Conservation (phyloP, 2,113 vertebrate genomes). For the Panthera tigris region DNA sequence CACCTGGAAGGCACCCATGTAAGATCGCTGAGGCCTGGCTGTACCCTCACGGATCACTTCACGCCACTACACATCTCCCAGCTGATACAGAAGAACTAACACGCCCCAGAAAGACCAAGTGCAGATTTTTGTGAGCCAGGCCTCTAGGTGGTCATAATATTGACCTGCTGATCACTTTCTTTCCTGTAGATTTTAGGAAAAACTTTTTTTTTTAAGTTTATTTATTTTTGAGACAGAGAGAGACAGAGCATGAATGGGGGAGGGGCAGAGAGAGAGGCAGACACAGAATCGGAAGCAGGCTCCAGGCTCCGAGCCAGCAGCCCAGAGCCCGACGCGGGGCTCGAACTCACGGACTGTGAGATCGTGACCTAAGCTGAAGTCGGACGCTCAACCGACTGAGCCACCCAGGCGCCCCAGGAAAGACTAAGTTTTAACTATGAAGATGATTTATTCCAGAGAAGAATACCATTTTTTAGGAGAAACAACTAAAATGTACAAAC, state of each 20-base stretch:
- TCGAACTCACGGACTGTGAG: no score
- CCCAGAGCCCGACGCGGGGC: no score
- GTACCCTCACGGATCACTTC: background rate
- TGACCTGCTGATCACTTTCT: background rate
- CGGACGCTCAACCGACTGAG: no score
- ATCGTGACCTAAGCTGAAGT: no score
- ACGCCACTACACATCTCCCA: background rate
- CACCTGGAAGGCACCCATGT: background rate
- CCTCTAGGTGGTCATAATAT: background rate
- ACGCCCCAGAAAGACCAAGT: background rate
- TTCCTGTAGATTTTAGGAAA: background rate
- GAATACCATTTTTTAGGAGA: background rate
- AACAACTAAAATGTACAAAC: slow-evolving; percentile 4
- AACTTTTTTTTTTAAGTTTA: background rate
- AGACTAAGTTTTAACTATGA: background rate
- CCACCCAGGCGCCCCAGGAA: no score
- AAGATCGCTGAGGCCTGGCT: background rate
- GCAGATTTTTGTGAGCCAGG: background rate
- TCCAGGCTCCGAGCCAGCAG: no score
- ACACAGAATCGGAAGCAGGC: no score
- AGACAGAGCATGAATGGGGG: no score
- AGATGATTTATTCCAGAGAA: background rate
- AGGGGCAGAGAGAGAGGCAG: no score
- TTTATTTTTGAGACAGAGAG: no score
- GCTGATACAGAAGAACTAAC: background rate